Evolutionary conservation across 2,797 vertebrate genomes (phyloP).

Genomic region (Pantherophis alleghaniensis): DNA sequence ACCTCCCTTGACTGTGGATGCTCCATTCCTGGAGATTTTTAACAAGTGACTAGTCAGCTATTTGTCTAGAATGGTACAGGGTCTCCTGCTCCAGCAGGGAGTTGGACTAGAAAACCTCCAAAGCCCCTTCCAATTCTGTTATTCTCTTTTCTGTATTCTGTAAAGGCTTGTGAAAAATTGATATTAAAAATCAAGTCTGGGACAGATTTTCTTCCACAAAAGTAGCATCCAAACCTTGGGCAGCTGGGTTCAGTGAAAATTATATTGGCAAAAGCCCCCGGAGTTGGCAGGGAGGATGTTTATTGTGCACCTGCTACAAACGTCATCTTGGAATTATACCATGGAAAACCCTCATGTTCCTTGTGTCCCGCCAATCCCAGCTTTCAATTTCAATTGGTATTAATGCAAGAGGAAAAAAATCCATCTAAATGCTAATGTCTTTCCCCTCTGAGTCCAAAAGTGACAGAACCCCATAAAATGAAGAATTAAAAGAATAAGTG

Average conservation of each 20-base stretch:
- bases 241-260: conserved; percentile 27
- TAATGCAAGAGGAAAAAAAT: conserved; percentile 65
- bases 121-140: not conserved
- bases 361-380: conserved; percentile 26
- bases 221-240: conserved; percentile 5
- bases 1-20: not conserved
- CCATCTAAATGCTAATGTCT: conserved; percentile 83
- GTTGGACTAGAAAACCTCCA: not conserved
- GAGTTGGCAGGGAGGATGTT: conserved; percentile 28
- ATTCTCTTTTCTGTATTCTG: not conserved
- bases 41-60: not conserved
- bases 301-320: conserved; percentile 52
- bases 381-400: conserved; percentile 73
- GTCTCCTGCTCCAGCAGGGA: not conserved
- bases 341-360: conserved; percentile 37
- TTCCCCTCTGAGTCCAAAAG: conserved; percentile 66
- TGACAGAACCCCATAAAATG: conserved; percentile 69
- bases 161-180: not conserved
- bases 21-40: not conserved
- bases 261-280: conserved; percentile 47
- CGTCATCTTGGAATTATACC: conserved; percentile 58
- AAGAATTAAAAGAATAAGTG: conserved; percentile 71
- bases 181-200: not conserved
- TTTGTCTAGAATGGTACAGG: not conserved
- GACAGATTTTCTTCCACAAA: not conserved